phyloP scores from a whole-genome alignment of 1,140 invertebrate species.

The Babylonia areolata region DNA sequence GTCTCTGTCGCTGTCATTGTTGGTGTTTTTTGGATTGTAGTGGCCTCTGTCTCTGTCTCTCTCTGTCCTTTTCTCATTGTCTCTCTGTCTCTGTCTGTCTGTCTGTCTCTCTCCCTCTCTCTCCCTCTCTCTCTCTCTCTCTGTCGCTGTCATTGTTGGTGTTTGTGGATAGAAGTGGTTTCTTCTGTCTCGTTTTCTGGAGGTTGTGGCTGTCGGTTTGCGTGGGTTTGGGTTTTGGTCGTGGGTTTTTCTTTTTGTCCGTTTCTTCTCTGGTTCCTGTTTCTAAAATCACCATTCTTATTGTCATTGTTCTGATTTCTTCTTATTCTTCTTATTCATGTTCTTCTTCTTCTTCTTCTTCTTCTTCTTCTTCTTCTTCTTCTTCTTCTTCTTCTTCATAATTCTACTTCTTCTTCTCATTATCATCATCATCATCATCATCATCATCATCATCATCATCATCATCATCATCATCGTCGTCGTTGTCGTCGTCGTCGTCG shows the following conservation, averaged over 20 bases:
- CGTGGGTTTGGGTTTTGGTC: no score
- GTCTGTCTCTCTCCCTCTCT: not conserved
- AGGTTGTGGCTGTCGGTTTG: no score
- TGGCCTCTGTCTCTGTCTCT: not conserved
- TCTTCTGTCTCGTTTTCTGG: no score
- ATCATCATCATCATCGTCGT: not conserved
- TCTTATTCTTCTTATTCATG: not conserved
- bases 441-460: no score
- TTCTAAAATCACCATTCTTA: not conserved
- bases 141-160: not conserved
- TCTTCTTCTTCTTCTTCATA: not conserved
- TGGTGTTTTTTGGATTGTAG: no score
- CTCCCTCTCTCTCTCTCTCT: not conserved
- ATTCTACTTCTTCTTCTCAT: not conserved
- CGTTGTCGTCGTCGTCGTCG: not conserved
- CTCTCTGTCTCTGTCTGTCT: conserved; percentile 14
- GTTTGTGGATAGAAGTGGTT: no score
- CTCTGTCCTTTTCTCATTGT: not conserved
- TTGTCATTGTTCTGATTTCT: not conserved
- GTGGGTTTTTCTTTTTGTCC: not conserved
- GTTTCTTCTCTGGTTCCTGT: not conserved
- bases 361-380: not conserved
- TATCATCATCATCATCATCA: not conserved
- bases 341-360: not conserved
- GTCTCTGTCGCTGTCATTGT: no score